Percentiles rank a stretch among this genome's conserved stretches.
phyloP scores from a whole-genome alignment of 2,113 vertebrate species.

The Zosterops hypoxanthus region DNA sequence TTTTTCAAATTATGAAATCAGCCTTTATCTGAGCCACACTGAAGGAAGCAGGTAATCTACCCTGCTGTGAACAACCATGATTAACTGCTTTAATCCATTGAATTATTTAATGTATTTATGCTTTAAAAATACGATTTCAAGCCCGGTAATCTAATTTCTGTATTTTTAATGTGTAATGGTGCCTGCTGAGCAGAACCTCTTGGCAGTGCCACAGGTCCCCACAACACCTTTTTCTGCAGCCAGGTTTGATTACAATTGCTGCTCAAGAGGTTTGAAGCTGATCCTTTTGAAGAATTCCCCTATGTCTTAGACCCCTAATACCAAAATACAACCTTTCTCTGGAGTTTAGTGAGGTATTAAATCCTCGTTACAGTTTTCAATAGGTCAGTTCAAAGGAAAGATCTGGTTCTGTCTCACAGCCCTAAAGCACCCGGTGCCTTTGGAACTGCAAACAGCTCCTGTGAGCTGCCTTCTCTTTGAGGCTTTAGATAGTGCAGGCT shows the following conservation, averaged over 20 bases:
- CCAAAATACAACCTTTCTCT: neutral
- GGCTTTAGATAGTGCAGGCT: neutral
- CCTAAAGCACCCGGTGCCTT: neutral
- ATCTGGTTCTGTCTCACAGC: neutral
- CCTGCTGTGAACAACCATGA: neutral
- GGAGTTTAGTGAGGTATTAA: neutral
- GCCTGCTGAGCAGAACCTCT: constrained; percentile 5
- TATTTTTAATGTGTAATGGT: neutral
- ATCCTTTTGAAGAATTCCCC: neutral
- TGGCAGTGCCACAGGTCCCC: neutral
- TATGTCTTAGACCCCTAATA: neutral
- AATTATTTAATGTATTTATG: neutral
- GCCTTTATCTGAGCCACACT: neutral
- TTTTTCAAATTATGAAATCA: neutral
- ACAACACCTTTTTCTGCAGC: neutral
- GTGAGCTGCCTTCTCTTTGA: neutral
- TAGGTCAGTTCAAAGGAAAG: neutral
- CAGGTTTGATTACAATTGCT: neutral
- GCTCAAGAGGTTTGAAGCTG: neutral
- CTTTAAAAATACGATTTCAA: neutral
- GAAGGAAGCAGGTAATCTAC: neutral
- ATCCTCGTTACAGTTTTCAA: neutral
- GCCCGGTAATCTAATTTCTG: neutral
- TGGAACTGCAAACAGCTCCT: neutral
- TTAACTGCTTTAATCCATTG: neutral